phyloP scores from a whole-genome alignment of 2,888 invertebrate species.

The Strigamia maritima region DNA sequence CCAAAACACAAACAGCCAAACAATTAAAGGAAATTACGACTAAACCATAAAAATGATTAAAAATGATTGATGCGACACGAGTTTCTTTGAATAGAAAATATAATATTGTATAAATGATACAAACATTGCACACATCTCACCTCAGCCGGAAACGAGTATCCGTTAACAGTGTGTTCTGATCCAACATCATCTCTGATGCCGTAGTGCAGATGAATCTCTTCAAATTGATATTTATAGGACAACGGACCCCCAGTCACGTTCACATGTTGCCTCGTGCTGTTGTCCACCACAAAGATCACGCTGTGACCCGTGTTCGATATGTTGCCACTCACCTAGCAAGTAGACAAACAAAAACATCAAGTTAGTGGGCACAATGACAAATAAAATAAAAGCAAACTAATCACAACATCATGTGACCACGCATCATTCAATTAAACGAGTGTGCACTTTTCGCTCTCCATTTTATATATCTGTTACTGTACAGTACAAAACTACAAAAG shows the following conservation, averaged over 20 bases:
- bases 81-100: background rate
- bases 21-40: no score
- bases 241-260: conserved; percentile 95
- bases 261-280: conserved; percentile 57
- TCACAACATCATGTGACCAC: background rate
- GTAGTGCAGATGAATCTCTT: conserved; percentile 93
- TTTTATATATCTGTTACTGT: no score
- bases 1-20: no score
- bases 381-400: background rate
- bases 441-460: background rate
- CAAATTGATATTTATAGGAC: conserved; percentile 91
- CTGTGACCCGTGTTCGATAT: conserved; percentile 93
- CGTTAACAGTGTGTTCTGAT: conserved; percentile 93
- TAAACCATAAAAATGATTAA: no score
- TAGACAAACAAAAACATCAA: conserved; percentile 18
- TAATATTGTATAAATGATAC: background rate
- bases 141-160: conserved; percentile 95
- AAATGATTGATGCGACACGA: no score
- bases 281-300: conserved; percentile 84
- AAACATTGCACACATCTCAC: conserved; percentile 56
- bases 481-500: no score
- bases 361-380: background rate
- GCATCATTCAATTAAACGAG: background rate
- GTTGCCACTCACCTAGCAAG: conserved; percentile 60
- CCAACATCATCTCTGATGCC: conserved; percentile 84